Base-by-base conservation (phyloP, 2,797 vertebrate species). In the Oceanodroma leucorhoa region DNA sequence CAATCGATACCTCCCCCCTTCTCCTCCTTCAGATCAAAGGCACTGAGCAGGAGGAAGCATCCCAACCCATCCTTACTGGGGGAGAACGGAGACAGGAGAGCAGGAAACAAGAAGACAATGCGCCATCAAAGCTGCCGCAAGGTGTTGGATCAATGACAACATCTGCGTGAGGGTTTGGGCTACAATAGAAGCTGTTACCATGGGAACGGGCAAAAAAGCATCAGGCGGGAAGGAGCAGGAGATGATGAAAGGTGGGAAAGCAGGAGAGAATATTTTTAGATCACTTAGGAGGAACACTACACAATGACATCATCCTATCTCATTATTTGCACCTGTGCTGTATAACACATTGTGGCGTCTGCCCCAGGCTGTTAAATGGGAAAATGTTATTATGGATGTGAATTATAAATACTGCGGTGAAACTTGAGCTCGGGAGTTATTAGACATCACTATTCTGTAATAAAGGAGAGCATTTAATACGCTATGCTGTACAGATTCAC, bases 151-250 rank as follows among this genome's bases (percentile, higher is more conserved):
- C 95, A 81, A 89, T 86, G 70, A 66, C 89, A 97, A 93, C 96
- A 97, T 97, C 97, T 97, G 95, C 97, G 95, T 92, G 95, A 96
- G 96, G 94, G 95, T 89, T 94, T 87, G 94, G 96, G 95, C 96
- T 97, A 96, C 96, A 97, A 96, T 91, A 95, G 96, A 95, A 88
- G 90, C 92, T 94, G 98, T 98, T 98, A 23, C 98, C 91, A 98
- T 98, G 97, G 98, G 93, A 98, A 98, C 97, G 0, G 60, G 93
- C 41, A 78, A 84, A 96, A 96, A 97, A 97, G 97, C 96, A 94
- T 94, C 90, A 22, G 91, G 66, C 65, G 3, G 95, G 94, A 95
- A 89, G 91, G 82, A 95, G 93, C 89, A 89, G 87, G 78, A 53
- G 5, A 93, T 94, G 87, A 94, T 91, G 94, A 97, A 97, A 97